Base-by-base conservation (phyloP, 1,140 invertebrate genomes). In the Euglossa dilemma region DNA sequence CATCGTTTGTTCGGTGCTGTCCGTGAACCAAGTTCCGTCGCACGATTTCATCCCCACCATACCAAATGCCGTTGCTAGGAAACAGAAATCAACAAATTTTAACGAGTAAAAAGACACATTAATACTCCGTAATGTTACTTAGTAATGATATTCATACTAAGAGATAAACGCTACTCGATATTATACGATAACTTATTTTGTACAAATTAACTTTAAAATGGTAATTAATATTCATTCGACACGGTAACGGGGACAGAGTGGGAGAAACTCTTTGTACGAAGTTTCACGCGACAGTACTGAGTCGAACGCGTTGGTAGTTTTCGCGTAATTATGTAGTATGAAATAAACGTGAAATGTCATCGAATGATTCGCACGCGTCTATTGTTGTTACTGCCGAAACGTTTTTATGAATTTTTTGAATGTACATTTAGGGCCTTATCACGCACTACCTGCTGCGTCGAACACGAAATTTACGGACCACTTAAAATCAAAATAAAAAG, bases 401-500 rank as follows among this genome's bases (percentile, higher is more conserved):
- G 25, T 82, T 82, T 82, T 76, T 82, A 82, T 54, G 50, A 69
- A 82, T 76, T 50, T 82, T 82, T 82, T 76, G 43, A 82, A 57
- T 47, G 52, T 69, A 67, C 52, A 76, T 76, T 76, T 76, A 82
- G 80, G 80, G 80, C 80, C 80, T 82, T 82, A 82, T 76, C 25
- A 69, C 72, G 80, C 73, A 82, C 80, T 82, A 67, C 11, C 45
- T 59, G 28, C 52, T 82, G 80, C 80, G 80, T 82, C 23, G 23
- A 82, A 76, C 63, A 76, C 72, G 25, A 64, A 67, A 67, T 82
- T 69, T 82, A 82, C 73, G 80, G 80, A 82, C 80, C 80, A 82
- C 64, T 66, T 64, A 43, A 75, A 76, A 76, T 14, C 59, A 64
- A 64, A 23, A 36, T n/a, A 52, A 36, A 63, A 23, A 36, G 14